These are phyloP conservation scores for Eutrigla gurnardus DNA, from an alignment of 2,797 vertebrate genomes.

Conservation along the genomic window DNA sequence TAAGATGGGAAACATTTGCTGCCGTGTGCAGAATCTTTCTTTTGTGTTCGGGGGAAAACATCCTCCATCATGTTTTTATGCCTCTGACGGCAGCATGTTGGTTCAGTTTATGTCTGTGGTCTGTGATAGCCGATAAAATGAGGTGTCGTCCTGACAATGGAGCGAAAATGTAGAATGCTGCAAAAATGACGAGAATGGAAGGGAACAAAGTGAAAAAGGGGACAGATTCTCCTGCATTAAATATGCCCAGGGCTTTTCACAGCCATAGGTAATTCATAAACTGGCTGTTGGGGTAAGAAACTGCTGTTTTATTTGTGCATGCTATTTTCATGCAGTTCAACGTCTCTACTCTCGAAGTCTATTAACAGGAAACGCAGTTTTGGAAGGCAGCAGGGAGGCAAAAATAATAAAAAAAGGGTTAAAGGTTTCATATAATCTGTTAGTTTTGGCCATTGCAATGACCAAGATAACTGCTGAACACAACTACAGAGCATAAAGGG, in stretches of 20 bases:
- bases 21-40: not conserved
- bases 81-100: constrained; percentile 1
- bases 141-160: constrained; percentile 34
- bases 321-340: constrained; percentile 33
- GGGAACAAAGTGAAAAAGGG: constrained; percentile 58
- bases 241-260: constrained; percentile 71
- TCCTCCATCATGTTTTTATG: constrained; percentile 23
- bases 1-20: not conserved
- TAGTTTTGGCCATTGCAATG: not conserved
- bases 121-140: constrained; percentile 11
- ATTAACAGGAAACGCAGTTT: constrained; percentile 19
- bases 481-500: too few species aligned
- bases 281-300: constrained; percentile 58
- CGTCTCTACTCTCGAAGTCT: constrained; percentile 21
- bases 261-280: constrained; percentile 79
- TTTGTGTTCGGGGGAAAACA: constrained; percentile 14
- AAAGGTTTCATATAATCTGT: not conserved
- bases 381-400: constrained; percentile 1
- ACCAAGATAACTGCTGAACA: not conserved
- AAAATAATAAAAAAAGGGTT: not conserved
- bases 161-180: constrained; percentile 49
- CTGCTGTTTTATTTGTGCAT: constrained; percentile 49
- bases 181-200: constrained; percentile 45
- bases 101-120: constrained; percentile 22
- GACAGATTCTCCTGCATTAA: constrained; percentile 77